Evolutionary conservation across 92 coral and sea anemone species (phyloP), one percentile per base, ranked within the genome.

Genomic region (Zoanthus solanderi): DNA sequence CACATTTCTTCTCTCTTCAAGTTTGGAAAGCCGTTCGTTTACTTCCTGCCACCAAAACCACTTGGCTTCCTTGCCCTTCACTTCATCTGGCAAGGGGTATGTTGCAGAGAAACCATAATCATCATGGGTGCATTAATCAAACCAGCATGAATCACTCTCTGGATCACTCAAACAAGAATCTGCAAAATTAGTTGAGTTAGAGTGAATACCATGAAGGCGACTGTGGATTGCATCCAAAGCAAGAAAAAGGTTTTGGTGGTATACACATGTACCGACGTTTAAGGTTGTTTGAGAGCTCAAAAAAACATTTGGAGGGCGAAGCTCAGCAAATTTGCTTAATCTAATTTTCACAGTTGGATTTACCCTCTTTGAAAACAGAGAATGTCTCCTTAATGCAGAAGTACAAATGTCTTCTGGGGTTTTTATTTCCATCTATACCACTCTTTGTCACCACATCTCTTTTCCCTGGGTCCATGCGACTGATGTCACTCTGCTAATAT

Each of bases 401-500:
- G 66, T 81, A 88, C 30, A 88, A 57, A 73, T 88, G 84, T 60
- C 63, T 88, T 81, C 47, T 88, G 87, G 76, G 82, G 42, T 74
- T 88, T 57, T 88, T 44, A 87, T 88, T 82, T 56, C 87, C 87
- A 47, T 81, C 80, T 37, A 37, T 44, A 57, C 46, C 67, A 5
- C 79, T 81, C 44, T 72, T 61, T 68, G 83, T 80, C 14, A 80
- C 83, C 56, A 81, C 91, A 81, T 88, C 87, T 81, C 91, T 81
- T 79, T 88, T 88, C 16, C 91, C 86, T 78, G 90, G 86, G 83
- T 86, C 90, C 86, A 87, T 87, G 75, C 79, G 72, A 76, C 90
- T 87, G 52, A 87, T 87, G 78, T 79, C 86, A 78, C 71, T 80
- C 67, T 68, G 71, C 57, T 66, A 72, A 11, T 87, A 78, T 66